phyloP scores from a whole-genome alignment of 2,797 vertebrate species.

The Cirrhinus mrigala region DNA sequence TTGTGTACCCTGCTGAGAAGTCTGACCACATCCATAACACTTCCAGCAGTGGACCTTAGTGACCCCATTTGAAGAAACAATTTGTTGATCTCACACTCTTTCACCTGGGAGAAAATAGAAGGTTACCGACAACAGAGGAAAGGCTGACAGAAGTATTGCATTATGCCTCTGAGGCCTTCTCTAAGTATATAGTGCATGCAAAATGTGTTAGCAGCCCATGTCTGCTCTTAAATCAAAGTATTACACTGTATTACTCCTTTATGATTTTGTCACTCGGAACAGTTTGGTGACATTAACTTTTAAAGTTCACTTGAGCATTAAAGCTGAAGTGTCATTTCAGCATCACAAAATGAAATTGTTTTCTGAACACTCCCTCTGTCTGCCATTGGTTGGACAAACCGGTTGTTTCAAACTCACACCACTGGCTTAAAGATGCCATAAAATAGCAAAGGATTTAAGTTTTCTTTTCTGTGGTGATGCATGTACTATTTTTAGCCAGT shows the following conservation, averaged over 20 bases:
- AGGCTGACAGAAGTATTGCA: slow-evolving; percentile 6
- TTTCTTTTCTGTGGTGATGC: neutral
- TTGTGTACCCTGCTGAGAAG: slow-evolving; percentile 24
- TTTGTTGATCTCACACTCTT: slow-evolving; percentile 30
- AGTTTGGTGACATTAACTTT: neutral
- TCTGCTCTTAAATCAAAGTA: neutral
- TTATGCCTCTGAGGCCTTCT: slow-evolving; percentile 1
- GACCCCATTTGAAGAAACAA: slow-evolving; percentile 42
- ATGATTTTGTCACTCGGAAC: neutral
- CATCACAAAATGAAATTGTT: neutral
- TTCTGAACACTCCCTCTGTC: neutral
- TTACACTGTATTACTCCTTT: neutral
- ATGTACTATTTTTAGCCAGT: neutral
- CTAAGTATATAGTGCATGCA: neutral
- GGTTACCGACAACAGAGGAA: slow-evolving; percentile 4
- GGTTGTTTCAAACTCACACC: no score
- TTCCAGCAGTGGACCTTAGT: slow-evolving; percentile 9
- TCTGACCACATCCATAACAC: slow-evolving; percentile 22
- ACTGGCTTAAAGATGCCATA: neutral
- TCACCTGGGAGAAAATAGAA: slow-evolving; percentile 37
- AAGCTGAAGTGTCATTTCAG: neutral
- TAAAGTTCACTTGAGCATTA: slow-evolving; percentile 12
- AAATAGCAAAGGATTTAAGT: neutral
- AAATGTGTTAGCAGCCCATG: neutral
- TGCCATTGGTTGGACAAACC: neutral